phyloP scores from a whole-genome alignment of 2,797 vertebrate genomes.

The Halcyon chelicuti region DNA sequence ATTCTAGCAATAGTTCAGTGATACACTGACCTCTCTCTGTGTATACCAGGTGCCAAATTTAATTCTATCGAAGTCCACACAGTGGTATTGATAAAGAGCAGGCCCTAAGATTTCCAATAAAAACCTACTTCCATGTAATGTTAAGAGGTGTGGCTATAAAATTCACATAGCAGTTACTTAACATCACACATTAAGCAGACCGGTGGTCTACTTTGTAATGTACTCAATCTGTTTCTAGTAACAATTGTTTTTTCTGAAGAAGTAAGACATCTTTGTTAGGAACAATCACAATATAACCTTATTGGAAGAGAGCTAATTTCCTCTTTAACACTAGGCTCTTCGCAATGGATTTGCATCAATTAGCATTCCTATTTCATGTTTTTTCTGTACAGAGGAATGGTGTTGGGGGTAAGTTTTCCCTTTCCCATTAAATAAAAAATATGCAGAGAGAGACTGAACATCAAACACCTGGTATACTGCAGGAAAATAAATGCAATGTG shows the following conservation, averaged over 20 bases:
- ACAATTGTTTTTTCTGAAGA: not conserved
- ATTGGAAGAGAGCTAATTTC: not conserved
- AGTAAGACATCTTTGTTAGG: not conserved
- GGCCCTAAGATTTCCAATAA: not conserved
- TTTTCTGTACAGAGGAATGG: not conserved
- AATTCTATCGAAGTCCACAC: rapidly evolving
- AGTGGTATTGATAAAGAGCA: not conserved
- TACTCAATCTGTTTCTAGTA: not conserved
- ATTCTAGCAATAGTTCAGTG: not conserved
- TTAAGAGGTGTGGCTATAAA: not conserved
- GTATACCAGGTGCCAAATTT: not conserved
- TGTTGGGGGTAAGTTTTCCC: not conserved
- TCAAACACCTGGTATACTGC: not conserved
- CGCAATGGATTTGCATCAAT: not conserved
- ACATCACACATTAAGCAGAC: not conserved
- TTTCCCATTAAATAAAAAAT: not conserved
- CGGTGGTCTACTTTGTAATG: not conserved
- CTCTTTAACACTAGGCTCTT: not conserved
- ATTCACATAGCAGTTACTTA: not conserved
- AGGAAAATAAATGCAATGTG: not conserved
- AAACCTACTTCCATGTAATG: not conserved
- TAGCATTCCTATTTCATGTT: not conserved
- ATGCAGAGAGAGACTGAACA: not conserved
- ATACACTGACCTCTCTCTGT: not conserved
- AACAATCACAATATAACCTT: not conserved